These are phyloP conservation scores for Euura lappo DNA, from an alignment of 1,140 invertebrate genomes.

Conservation along the genomic window DNA sequence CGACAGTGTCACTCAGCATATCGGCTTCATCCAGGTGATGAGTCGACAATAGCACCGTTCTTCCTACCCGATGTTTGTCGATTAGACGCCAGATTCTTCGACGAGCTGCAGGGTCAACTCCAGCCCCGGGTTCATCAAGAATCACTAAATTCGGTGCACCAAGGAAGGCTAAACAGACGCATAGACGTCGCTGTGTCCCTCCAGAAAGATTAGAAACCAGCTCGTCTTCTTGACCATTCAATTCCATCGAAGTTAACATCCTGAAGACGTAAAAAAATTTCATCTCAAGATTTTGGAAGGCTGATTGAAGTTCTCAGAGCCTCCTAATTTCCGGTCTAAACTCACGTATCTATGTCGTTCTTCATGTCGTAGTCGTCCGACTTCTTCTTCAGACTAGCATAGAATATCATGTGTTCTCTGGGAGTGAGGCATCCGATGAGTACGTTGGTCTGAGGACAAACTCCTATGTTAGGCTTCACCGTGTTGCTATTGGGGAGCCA, in stretches of 20 bases:
- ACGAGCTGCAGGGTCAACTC: constrained; percentile 79
- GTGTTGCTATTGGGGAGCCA: constrained; percentile 51
- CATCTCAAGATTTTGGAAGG: constrained; percentile 24
- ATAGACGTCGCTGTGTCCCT: constrained; percentile 67
- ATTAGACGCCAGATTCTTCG: constrained; percentile 81
- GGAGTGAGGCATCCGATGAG: constrained; percentile 80
- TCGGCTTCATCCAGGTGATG: constrained; percentile 75
- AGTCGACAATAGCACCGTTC: constrained; percentile 75
- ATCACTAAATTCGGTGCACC: constrained; percentile 83
- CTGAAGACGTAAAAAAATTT: constrained; percentile 36
- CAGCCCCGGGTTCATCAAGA: constrained; percentile 83
- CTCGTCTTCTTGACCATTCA: constrained; percentile 62
- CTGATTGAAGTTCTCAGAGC: constrained; percentile 45
- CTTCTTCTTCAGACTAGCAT: constrained; percentile 73
- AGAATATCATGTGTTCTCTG: constrained; percentile 80
- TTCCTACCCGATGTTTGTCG: constrained; percentile 66
- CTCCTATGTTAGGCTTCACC: constrained; percentile 66
- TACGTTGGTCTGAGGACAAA: constrained; percentile 86
- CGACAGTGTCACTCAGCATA: constrained; percentile 69
- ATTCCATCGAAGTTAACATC: constrained; percentile 64
- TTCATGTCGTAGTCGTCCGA: constrained; percentile 45
- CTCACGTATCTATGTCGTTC: constrained; percentile 60
- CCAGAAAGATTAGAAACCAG: constrained; percentile 66
- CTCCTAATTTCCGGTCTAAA: constrained; percentile 8
- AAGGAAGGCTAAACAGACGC: constrained; percentile 76